Evolutionary conservation across 1,140 invertebrate genomes (phyloP), one percentile per base, ranked within the genome.

Genomic region (Drosophila quadrilineata): DNA sequence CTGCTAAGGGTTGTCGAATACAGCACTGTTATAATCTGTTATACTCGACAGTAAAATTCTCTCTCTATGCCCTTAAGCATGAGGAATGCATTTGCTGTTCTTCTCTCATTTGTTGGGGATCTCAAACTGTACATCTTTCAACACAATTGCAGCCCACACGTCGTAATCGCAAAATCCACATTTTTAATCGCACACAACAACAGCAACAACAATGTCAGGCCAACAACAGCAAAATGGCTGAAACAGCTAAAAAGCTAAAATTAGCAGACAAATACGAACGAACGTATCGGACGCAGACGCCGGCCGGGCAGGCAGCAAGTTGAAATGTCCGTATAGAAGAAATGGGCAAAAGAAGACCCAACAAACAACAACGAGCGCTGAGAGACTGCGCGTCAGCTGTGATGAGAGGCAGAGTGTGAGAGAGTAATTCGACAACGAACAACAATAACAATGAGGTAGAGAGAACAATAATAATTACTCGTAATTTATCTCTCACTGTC

Each of bases 171-270:
- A 64, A 75, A 75, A 80, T 52, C 62, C 68, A 79, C n/a, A n/a
- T n/a, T n/a, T n/a, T n/a, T n/a, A n/a, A n/a, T n/a, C n/a, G n/a
- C n/a, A n/a, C n/a, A n/a, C n/a, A n/a, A n/a, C n/a, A n/a, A 74
- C 45, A 40, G 54, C 70, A 56, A 53, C 6, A 67, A 16, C 54
- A 29, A 17, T n/a, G n/a, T n/a, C n/a, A n/a, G n/a, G n/a, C n/a
- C 64, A 76, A 58, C 41, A 54, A 54, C 63, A 50, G 38, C 12
- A 41, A 65, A 67, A 70, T 67, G 70, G 65, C 60, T 66, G 73
- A 82, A 70, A 79, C 70, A 75, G 75, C 80, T 85, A 79, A 85
- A 85, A 75, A 40, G 71, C 79, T 85, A 85, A 72, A 85, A 63
- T 85, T 85, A 85, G 79, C 79, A 50, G 59, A 45, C 58, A 80